Base-by-base conservation (phyloP, 1,140 invertebrate genomes). In the Eurosta solidaginis region DNA sequence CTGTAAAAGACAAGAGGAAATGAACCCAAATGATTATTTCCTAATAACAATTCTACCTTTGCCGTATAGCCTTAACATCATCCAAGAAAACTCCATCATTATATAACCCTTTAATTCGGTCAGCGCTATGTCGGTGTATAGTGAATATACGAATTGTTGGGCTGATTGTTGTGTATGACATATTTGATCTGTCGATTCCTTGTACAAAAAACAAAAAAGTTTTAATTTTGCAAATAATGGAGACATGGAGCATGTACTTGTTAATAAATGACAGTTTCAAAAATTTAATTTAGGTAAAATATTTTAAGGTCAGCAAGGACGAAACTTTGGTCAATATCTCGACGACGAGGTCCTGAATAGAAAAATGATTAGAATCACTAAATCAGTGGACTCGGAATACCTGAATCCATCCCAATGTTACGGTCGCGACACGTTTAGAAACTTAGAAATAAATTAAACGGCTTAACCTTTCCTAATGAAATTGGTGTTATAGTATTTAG, bases 21-120 rank as follows among this genome's bases (percentile, higher is more conserved):
- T 33, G 9, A 27, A 73, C 5, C 74, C 17, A 63, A 50, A 36
- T 42, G 1, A 10, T 4, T 27, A 50, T 45, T 10, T 45, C n/a
- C 52, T 74, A 42, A 29, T 14, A 5, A 45, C 47, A 36, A 79
- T n/a, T 80, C 85, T 89, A 93, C 93, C 94, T 90, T 92, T 92
- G 42, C 92, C 92, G 82, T 95, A 94, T 20, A 95, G 88, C 79
- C 91, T 91, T 22, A 96, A 88, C 74, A 96, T 88, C 91, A 94
- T 94, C 90, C 93, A 96, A 0, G 95, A 94, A 88, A 95, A 96
- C 85, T 96, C 94, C 89, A 96, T 93, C 93, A 96, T 95, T 17
- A 92, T 91, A 88, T 93, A 96, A 3, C 94, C 95, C 87, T 96
- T 95, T 78, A 96, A 90, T 89, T 96, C 93, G 0, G 94, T 93